Percentiles rank a stretch among this genome's conserved stretches.
Evolutionary conservation across 2,888 invertebrate species (phyloP).

Genomic region (Megalurothrips usitatus): DNA sequence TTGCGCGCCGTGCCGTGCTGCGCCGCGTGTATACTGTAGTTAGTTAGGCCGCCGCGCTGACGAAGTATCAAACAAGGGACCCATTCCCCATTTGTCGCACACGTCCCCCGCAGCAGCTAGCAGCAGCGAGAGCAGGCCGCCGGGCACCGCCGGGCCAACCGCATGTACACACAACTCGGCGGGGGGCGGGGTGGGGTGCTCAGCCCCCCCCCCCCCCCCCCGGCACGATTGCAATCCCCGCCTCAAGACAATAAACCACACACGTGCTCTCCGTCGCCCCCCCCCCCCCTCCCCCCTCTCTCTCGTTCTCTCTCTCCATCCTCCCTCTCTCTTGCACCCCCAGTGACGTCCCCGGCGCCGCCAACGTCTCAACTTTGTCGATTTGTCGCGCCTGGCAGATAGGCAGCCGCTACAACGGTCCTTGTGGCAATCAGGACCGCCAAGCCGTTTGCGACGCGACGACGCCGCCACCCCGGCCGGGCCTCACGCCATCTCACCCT

Average conservation of each 20-base stretch:
- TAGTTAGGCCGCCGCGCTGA: background rate
- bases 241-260: slow-evolving; percentile 1
- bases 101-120: slow-evolving; percentile 2
- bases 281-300: slow-evolving; percentile 29
- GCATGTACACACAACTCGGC: slow-evolving; percentile 14
- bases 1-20: background rate
- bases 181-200: background rate
- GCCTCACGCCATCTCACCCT: background rate
- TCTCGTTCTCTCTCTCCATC: background rate
- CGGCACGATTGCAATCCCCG: background rate
- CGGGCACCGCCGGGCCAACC: background rate
- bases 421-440: background rate
- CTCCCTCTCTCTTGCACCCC: background rate
- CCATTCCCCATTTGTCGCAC: slow-evolving; percentile 22
- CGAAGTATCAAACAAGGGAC: slow-evolving; percentile 23
- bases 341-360: too few species aligned
- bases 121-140: background rate
- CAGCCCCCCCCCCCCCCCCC: background rate
- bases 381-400: background rate
- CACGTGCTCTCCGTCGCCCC: slow-evolving; percentile 14
- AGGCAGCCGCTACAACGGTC: background rate
- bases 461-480: too few species aligned
- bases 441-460: too few species aligned
- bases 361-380: background rate
- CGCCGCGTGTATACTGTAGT: background rate